Evolutionary conservation across 2,888 invertebrate genomes (phyloP).

Genomic region (Ecdyonurus torrentis): DNA sequence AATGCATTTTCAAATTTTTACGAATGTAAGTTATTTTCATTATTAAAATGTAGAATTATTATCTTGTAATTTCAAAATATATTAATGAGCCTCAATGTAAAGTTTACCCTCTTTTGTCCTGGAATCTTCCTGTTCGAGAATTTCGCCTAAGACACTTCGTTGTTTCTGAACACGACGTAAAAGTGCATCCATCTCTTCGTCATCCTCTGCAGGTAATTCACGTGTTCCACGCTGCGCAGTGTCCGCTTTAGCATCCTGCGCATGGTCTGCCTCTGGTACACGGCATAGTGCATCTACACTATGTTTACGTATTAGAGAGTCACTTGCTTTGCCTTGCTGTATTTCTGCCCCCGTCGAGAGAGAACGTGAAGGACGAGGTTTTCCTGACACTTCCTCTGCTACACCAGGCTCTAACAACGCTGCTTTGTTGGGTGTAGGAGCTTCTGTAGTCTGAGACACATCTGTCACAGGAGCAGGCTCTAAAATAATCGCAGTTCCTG

Average conservation of each 20-base stretch:
- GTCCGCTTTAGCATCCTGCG: neutral
- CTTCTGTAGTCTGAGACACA: neutral
- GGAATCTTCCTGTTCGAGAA: conserved; percentile 24
- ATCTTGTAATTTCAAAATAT: no score
- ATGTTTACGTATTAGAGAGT: conserved; percentile 13
- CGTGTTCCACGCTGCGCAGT: conserved; percentile 3
- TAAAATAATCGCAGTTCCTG: neutral
- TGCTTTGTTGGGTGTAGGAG: neutral
- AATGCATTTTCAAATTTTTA: no score
- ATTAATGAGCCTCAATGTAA: neutral
- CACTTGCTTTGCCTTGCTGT: neutral
- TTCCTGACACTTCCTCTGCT: neutral
- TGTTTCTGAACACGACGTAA: conserved; percentile 47
- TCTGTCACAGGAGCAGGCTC: neutral
- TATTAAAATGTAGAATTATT: no score
- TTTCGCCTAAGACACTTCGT: conserved; percentile 51
- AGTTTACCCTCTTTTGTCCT: conserved; percentile 32
- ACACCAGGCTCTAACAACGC: neutral
- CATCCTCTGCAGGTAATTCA: conserved; percentile 30
- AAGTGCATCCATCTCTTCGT: conserved; percentile 43
- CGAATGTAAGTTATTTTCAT: no score
- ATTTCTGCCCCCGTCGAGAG: conserved; percentile 9
- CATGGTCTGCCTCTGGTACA: neutral
- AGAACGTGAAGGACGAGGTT: neutral
- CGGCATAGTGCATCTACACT: neutral